A percentile compares a stretch with the other conserved stretches of the same genome.
phyloP scores from a whole-genome alignment of 1,140 invertebrate genomes.

The Lamellibrachia luymesi region DNA sequence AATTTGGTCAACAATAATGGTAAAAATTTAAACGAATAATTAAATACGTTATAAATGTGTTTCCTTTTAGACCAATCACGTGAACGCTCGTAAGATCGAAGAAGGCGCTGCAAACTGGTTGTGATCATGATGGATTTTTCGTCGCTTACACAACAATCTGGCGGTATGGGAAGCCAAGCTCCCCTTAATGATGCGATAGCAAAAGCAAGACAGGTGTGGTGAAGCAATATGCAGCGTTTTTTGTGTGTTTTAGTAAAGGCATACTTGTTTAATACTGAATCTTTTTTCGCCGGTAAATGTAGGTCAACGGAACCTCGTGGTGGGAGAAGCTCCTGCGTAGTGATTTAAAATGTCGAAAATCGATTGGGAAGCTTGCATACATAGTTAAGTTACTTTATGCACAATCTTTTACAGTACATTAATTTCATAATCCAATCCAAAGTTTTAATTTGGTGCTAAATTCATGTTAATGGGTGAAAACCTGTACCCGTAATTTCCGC shows the following conservation, averaged over 20 bases:
- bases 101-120: background rate
- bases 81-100: background rate
- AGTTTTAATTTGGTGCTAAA: background rate
- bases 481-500: background rate
- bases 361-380: background rate
- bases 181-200: conserved; percentile 3
- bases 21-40: background rate
- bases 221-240: background rate
- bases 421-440: background rate
- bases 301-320: conserved; percentile 2
- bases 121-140: background rate
- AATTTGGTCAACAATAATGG: background rate
- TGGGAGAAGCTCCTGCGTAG: conserved; percentile 2
- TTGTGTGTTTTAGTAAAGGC: background rate
- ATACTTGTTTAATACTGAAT: background rate
- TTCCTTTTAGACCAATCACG: background rate
- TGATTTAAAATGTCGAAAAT: background rate
- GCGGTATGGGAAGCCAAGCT: background rate
- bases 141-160: conserved; percentile 4
- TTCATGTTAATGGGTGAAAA: background rate
- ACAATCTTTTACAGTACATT: background rate
- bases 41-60: background rate
- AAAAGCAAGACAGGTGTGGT: conserved; percentile 4
- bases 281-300: background rate
- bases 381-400: background rate